Evolutionary conservation across 1,140 invertebrate species (phyloP).

Genomic region (Eciton burchellii): DNA sequence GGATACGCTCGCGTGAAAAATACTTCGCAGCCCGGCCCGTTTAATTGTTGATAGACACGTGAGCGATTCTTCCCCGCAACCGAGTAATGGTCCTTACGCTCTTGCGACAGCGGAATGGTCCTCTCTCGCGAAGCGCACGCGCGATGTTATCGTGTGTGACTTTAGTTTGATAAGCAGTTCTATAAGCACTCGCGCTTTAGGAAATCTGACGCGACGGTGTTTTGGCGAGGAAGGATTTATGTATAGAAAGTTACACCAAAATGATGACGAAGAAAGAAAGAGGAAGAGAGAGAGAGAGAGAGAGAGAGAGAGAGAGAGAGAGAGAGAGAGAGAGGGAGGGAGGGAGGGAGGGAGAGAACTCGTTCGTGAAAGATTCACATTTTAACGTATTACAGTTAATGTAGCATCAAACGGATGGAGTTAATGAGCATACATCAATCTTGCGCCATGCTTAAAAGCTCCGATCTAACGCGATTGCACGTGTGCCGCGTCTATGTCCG

Average conservation of each 20-base stretch:
- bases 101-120: not conserved
- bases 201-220: conserved; percentile 38
- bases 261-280: not conserved
- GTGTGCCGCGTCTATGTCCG: not conserved
- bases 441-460: not conserved
- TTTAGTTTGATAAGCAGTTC: too few relatives aligned
- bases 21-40: not conserved
- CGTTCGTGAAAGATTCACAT: not conserved
- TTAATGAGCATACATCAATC: conserved; percentile 29
- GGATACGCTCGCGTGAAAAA: conserved; percentile 48
- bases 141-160: too few relatives aligned
- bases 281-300: too few relatives aligned
- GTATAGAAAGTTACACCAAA: not conserved
- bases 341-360: too few relatives aligned
- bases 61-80: conserved; percentile 17
- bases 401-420: not conserved
- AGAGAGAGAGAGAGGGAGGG: too few relatives aligned
- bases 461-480: not conserved
- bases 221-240: conserved; percentile 14
- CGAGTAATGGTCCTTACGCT: conserved; percentile 1
- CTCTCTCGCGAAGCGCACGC: not conserved
- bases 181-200: conserved; percentile 7
- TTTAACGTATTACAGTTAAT: not conserved
- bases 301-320: too few relatives aligned
- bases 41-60: conserved; percentile 50